These are phyloP conservation scores for Penaeus vannamei DNA, from an alignment of 1,140 invertebrate genomes.

Conservation along the genomic window DNA sequence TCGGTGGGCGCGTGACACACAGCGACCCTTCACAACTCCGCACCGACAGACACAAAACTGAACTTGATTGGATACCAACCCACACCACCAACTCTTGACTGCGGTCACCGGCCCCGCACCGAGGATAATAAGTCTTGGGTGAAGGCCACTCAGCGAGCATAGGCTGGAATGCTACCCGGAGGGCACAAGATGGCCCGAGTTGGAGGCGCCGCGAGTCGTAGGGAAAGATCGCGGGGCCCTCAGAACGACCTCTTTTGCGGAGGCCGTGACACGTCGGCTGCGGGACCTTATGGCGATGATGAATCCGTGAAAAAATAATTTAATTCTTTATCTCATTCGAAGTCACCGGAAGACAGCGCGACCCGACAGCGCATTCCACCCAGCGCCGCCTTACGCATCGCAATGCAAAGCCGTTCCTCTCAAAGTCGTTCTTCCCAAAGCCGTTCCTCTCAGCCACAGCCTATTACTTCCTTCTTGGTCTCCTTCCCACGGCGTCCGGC, in stretches of 20 bases:
- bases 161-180: conserved; percentile 40
- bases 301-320: no score
- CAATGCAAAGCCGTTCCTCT: no score
- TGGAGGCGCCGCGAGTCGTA: not conserved
- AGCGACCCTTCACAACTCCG: not conserved
- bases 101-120: conserved; percentile 24
- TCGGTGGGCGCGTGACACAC: not conserved
- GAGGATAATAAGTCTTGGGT: conserved; percentile 44
- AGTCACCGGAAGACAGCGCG: no score
- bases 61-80: conserved; percentile 45
- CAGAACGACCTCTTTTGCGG: not conserved
- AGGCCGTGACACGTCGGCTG: no score
- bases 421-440: no score
- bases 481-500: no score
- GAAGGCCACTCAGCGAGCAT: conserved; percentile 45
- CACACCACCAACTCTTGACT: conserved; percentile 46
- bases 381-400: no score
- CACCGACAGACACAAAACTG: conserved; percentile 47
- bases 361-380: no score
- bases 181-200: conserved; percentile 47
- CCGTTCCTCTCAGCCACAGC: no score
- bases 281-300: no score
- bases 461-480: no score
- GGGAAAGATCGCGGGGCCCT: not conserved
- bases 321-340: no score